Percentiles rank a stretch among this genome's conserved stretches.
phyloP scores from a whole-genome alignment of 2,888 invertebrate genomes.

The Trichogramma evanescens region DNA sequence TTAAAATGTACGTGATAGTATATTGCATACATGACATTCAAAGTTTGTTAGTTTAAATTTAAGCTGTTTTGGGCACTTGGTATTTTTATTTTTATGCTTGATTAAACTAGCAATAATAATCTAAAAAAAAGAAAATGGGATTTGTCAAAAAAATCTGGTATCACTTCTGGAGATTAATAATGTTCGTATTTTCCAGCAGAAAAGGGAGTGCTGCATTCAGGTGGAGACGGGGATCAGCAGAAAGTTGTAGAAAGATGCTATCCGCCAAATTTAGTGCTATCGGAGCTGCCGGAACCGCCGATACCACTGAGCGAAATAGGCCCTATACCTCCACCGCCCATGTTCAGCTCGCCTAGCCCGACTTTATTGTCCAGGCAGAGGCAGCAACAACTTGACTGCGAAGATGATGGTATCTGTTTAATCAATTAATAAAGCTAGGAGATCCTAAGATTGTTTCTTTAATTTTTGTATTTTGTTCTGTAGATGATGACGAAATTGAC shows the following conservation, averaged over 20 bases:
- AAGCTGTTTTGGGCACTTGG: too few relatives aligned
- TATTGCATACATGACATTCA: too few relatives aligned
- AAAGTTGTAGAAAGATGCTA: slow-evolving; percentile 42
- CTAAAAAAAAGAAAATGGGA: neutral
- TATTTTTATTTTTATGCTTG: too few relatives aligned
- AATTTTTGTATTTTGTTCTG: slow-evolving; percentile 7
- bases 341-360: slow-evolving; percentile 88
- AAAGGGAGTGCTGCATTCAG: slow-evolving; percentile 35
- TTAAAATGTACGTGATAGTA: too few relatives aligned
- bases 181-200: slow-evolving; percentile 29
- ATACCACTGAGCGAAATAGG: slow-evolving; percentile 89
- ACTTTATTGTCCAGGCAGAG: slow-evolving; percentile 54
- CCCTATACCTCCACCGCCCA: slow-evolving; percentile 88
- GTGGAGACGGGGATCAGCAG: slow-evolving; percentile 37
- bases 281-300: slow-evolving; percentile 85
- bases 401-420: slow-evolving; percentile 56
- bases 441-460: neutral
- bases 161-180: neutral
- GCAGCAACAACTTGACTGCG: slow-evolving; percentile 50
- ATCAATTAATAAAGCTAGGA: neutral
- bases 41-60: too few relatives aligned
- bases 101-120: neutral
- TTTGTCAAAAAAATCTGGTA: neutral
- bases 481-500: slow-evolving; percentile 61
- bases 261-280: slow-evolving; percentile 59